A percentile compares a stretch with the other conserved stretches of the same genome.
Evolutionary conservation across 2,113 vertebrate genomes (phyloP).

Genomic region (Pogona vitticeps): DNA sequence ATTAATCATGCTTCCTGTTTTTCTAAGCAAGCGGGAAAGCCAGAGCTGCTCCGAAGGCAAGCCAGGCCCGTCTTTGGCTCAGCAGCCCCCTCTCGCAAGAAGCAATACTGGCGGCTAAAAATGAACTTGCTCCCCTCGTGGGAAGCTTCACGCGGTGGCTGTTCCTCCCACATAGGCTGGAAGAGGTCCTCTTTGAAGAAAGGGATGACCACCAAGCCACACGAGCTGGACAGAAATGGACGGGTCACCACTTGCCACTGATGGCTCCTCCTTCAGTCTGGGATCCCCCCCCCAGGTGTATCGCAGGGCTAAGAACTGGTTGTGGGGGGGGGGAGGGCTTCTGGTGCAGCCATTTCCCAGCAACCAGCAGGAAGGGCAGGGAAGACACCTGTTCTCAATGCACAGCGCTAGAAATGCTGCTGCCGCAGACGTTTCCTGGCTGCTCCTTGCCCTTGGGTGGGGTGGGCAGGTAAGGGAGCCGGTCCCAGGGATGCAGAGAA

Average conservation of each 20-base stretch:
- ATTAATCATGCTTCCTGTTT: conserved; percentile 25
- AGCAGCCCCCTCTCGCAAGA: background rate
- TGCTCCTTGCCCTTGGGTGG: no score
- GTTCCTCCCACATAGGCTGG: background rate
- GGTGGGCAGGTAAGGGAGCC: no score
- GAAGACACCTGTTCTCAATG: no score
- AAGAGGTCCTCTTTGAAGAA: background rate
- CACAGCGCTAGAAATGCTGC: background rate
- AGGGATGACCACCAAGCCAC: background rate
- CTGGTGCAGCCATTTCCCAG: background rate
- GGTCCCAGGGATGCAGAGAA: no score
- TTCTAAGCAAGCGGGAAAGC: background rate
- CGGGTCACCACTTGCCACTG: no score
- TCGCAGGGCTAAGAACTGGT: no score
- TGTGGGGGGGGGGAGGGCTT: background rate
- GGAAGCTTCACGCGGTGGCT: background rate
- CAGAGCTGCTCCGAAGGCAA: background rate
- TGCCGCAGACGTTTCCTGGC: background rate
- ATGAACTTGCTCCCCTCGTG: background rate
- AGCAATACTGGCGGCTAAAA: background rate
- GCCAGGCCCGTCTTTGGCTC: background rate
- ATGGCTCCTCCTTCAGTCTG: no score
- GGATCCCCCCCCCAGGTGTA: no score
- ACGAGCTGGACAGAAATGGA: background rate
- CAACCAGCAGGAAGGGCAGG: background rate